Percentiles rank a stretch among this genome's conserved stretches.
phyloP scores from a whole-genome alignment of 2,113 vertebrate species.

The Ursus arctos region DNA sequence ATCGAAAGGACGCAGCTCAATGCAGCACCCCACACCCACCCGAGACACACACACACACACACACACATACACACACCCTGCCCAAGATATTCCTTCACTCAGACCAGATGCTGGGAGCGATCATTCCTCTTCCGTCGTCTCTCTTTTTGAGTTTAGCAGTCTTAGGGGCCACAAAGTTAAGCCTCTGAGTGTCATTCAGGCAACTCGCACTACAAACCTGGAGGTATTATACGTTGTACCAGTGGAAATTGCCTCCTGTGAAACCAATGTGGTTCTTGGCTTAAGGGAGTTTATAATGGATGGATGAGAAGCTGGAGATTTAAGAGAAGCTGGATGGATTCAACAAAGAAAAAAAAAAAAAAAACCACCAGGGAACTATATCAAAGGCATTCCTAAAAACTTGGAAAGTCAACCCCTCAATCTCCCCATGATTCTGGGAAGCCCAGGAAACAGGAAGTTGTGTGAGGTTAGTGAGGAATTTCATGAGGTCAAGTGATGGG shows the following conservation, averaged over 20 bases:
- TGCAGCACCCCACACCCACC: too few species aligned
- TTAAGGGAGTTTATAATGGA: neutral
- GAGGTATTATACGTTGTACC: neutral
- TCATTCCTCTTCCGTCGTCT: neutral
- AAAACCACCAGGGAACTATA: neutral
- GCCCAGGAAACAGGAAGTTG: slow-evolving; percentile 31
- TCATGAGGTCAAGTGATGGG: neutral
- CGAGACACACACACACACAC: too few species aligned
- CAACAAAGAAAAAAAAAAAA: neutral
- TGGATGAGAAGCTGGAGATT: neutral
- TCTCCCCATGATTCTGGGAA: neutral
- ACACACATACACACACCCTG: neutral
- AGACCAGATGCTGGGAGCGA: neutral
- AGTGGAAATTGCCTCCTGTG: neutral
- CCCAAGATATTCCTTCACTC: neutral
- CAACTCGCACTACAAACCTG: neutral
- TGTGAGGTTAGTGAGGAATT: slow-evolving; percentile 27
- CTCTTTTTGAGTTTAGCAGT: neutral
- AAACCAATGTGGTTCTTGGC: slow-evolving; percentile 18
- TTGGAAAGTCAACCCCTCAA: neutral
- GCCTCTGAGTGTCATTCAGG: neutral
- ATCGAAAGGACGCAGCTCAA: neutral
- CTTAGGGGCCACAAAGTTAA: neutral
- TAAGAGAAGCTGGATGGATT: neutral
- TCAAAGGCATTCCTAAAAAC: slow-evolving; percentile 34